Percentiles rank a stretch among this genome's conserved stretches.
phyloP scores from a whole-genome alignment of 1,140 invertebrate genomes.

The Conus ventricosus region DNA sequence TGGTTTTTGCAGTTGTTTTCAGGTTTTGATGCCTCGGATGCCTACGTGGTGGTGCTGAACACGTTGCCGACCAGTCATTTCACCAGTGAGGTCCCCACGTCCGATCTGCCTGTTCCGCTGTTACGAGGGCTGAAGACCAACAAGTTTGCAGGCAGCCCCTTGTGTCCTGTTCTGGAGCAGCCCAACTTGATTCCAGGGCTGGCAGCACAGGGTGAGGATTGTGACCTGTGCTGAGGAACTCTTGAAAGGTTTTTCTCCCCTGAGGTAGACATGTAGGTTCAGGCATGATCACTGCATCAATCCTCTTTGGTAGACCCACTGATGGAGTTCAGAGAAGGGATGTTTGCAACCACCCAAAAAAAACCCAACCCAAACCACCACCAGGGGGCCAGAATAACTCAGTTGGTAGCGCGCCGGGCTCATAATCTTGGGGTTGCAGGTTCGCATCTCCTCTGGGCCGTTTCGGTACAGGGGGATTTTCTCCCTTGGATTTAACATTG shows the following conservation, averaged over 20 bases:
- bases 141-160: constrained; percentile 50
- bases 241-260: background rate
- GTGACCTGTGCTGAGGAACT: background rate
- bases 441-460: too few species aligned
- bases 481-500: too few species aligned
- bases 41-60: constrained; percentile 59
- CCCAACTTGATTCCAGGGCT: constrained; percentile 70
- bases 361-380: too few species aligned
- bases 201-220: constrained; percentile 69
- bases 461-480: too few species aligned
- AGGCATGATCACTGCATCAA: too few species aligned
- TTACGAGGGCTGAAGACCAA: constrained; percentile 64
- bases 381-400: too few species aligned
- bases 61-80: constrained; percentile 57
- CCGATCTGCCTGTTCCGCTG: constrained; percentile 66
- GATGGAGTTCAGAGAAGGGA: too few species aligned
- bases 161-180: constrained; percentile 67
- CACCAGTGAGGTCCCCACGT: constrained; percentile 59
- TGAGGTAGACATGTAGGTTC: background rate
- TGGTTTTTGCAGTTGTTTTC: constrained; percentile 34
- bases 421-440: too few species aligned
- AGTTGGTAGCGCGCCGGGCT: too few species aligned
- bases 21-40: constrained; percentile 30
- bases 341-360: too few species aligned
- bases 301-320: too few species aligned